Percentiles rank a stretch among this genome's conserved stretches.
phyloP scores from a whole-genome alignment of 1,140 invertebrate species.

The Watersipora subatra region DNA sequence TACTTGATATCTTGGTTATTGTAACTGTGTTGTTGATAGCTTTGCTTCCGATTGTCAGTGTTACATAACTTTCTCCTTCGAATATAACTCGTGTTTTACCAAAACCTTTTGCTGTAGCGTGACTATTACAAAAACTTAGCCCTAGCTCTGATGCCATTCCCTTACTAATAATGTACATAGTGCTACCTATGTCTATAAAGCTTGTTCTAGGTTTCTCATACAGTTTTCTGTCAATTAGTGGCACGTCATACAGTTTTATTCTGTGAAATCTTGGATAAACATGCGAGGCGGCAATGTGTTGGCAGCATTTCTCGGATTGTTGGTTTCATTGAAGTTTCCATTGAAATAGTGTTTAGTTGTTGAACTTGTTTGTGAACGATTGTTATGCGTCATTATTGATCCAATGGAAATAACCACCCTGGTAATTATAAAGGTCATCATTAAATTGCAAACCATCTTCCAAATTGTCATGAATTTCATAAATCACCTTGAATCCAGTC shows the following conservation, averaged over 20 bases:
- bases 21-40: not conserved
- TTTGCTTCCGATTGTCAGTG: not conserved
- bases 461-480: not conserved
- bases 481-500: not conserved
- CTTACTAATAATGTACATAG: not conserved
- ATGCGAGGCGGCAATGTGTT: too few relatives aligned
- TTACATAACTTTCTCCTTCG: not conserved
- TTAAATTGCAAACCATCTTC: not conserved
- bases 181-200: not conserved
- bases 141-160: not conserved
- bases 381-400: too few relatives aligned
- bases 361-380: too few relatives aligned
- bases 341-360: too few relatives aligned
- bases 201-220: not conserved
- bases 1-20: not conserved
- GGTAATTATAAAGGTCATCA: not conserved
- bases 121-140: not conserved
- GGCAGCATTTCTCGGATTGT: too few relatives aligned
- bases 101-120: not conserved
- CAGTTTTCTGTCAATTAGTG: not conserved
- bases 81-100: not conserved
- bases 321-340: too few relatives aligned
- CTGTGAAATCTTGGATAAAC: not conserved
- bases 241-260: not conserved
- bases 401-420: too few relatives aligned